A percentile compares a stretch with the other conserved stretches of the same genome.
Evolutionary conservation across 2,797 vertebrate genomes (phyloP).

Genomic region (Anabas testudineus): DNA sequence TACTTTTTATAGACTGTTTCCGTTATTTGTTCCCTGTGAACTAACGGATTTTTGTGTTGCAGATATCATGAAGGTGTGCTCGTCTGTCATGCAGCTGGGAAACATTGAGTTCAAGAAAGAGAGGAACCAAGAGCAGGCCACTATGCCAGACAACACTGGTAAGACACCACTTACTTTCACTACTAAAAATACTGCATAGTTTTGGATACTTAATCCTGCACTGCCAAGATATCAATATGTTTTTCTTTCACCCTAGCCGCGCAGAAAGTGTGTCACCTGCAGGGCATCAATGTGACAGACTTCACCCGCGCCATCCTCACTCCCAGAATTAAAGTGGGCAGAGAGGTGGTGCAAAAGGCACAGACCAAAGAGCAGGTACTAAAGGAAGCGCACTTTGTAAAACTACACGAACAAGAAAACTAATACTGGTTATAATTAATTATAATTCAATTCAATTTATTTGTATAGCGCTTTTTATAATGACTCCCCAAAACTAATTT

Average conservation of each 20-base stretch:
- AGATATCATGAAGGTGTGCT: slow-evolving; percentile 95
- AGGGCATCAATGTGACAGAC: slow-evolving; percentile 97
- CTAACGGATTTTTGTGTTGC: slow-evolving; percentile 24
- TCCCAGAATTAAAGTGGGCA: slow-evolving; percentile 96
- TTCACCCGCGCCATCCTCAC: slow-evolving; percentile 96
- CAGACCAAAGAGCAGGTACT: slow-evolving; percentile 98
- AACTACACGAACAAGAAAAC: background rate
- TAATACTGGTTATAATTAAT: background rate
- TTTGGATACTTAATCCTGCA: background rate
- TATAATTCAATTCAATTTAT: too few relatives aligned
- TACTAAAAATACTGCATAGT: background rate
- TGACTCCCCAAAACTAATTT: background rate
- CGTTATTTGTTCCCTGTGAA: background rate
- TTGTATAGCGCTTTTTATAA: too few relatives aligned
- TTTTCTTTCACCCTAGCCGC: slow-evolving; percentile 83
- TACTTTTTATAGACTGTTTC: too few relatives aligned
- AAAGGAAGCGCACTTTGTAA: background rate
- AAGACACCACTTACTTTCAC: slow-evolving; percentile 30
- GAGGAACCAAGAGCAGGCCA: slow-evolving; percentile 97
- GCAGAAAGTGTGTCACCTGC: slow-evolving; percentile 97
- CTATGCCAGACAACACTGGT: slow-evolving; percentile 99
- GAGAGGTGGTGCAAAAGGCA: slow-evolving; percentile 97
- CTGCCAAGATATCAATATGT: background rate
- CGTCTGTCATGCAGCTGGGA: slow-evolving; percentile 94
- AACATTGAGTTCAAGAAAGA: slow-evolving; percentile 99